Conservation (phyloP, 2,113 vertebrate species). For the Aegithalos caudatus region DNA sequence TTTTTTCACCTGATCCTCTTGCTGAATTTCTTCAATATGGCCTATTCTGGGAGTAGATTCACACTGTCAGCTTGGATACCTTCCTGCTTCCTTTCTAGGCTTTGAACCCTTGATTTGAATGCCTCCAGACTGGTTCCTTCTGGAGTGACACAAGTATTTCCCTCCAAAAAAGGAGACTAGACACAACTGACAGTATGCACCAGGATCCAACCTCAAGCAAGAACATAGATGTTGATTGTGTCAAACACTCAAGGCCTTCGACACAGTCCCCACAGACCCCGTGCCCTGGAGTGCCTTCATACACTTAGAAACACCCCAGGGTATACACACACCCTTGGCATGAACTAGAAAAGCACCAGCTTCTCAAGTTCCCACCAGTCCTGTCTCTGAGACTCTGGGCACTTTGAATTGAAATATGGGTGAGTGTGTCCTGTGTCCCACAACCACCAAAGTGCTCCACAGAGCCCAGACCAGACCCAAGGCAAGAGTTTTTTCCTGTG, state of each 20-base stretch:
- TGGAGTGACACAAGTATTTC: not conserved
- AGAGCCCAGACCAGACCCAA: not conserved
- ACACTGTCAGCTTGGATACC: not conserved
- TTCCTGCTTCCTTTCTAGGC: slow-evolving; percentile 6
- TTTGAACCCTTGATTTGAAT: not conserved
- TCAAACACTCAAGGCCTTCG: not conserved
- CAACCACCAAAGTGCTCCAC: not conserved
- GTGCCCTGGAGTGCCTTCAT: not conserved
- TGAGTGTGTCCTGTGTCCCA: not conserved
- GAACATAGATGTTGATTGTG: not conserved
- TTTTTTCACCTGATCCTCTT: not conserved
- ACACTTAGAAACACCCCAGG: not conserved
- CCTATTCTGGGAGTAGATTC: not conserved
- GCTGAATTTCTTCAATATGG: not conserved
- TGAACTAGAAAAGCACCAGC: not conserved
- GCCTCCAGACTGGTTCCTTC: not conserved
- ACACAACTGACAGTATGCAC: not conserved
- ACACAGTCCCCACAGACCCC: not conserved
- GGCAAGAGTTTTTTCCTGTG: not conserved
- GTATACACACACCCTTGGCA: not conserved
- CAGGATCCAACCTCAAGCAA: not conserved
- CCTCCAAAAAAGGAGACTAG: not conserved
- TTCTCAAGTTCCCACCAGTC: not conserved
- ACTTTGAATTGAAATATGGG: not conserved
- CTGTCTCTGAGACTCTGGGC: not conserved